Conservation (phyloP, 2,113 vertebrate species). For the Tachuris rubrigastra region DNA sequence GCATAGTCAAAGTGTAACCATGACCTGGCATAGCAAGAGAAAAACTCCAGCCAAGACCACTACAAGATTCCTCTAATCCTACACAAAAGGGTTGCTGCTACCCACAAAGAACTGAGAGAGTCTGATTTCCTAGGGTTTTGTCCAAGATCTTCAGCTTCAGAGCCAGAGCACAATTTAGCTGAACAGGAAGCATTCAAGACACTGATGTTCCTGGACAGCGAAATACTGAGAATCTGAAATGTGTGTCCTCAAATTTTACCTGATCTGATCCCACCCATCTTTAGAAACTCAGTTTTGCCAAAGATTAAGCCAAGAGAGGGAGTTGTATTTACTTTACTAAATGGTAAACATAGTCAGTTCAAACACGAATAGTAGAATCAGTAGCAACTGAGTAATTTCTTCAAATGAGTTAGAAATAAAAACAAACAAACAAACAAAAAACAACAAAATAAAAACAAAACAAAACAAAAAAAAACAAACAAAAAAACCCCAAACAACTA, state of each 20-base stretch:
- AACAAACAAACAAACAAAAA: too few relatives aligned
- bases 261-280: not conserved
- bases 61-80: not conserved
- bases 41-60: not conserved
- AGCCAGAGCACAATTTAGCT: not conserved
- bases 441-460: too few relatives aligned
- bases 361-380: not conserved
- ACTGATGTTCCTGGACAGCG: not conserved
- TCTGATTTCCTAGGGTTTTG: not conserved
- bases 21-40: not conserved
- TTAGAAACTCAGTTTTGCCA: not conserved
- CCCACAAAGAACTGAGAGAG: not conserved
- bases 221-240: not conserved
- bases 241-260: not conserved
- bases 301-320: not conserved
- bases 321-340: not conserved
- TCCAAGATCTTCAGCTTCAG: not conserved
- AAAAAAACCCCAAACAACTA: fast-evolving
- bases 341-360: not conserved
- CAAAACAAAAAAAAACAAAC: too few relatives aligned
- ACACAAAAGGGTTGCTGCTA: not conserved
- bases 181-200: not conserved
- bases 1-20: not conserved
- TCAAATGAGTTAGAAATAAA: not conserved
- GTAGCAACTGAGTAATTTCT: not conserved